phyloP scores from a whole-genome alignment of 2,797 vertebrate species.

The Notolabrus celidotus region DNA sequence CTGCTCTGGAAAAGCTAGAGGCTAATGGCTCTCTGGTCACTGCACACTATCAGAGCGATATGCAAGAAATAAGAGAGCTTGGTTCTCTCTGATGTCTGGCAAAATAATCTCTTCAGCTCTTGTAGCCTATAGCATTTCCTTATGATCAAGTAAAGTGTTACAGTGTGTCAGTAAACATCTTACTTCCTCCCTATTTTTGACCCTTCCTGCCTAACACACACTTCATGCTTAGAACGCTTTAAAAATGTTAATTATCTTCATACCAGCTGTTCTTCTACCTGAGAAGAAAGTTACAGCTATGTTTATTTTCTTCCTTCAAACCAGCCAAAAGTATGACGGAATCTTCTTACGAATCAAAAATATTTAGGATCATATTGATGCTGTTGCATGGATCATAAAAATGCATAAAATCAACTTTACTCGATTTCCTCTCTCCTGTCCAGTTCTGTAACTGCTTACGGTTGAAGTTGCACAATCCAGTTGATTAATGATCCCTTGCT shows the following conservation, averaged over 20 bases:
- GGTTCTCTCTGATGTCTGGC: constrained; percentile 56
- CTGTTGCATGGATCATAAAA: background rate
- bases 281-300: background rate
- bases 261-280: background rate
- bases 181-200: constrained; percentile 6
- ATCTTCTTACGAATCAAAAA: background rate
- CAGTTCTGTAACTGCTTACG: constrained; percentile 12
- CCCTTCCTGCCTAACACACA: background rate
- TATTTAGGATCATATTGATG: background rate
- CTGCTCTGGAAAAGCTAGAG: constrained; percentile 49
- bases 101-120: constrained; percentile 39
- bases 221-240: background rate
- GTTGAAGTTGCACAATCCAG: constrained; percentile 15
- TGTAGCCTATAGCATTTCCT: constrained; percentile 16
- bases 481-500: constrained; percentile 2
- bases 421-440: constrained; percentile 7
- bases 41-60: constrained; percentile 52
- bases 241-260: background rate
- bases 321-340: background rate
- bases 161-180: constrained; percentile 20
- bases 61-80: constrained; percentile 36
- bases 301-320: background rate
- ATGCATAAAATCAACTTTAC: background rate
- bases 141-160: constrained; percentile 14
- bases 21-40: constrained; percentile 59